These are phyloP conservation scores for Nanger granti DNA, from an alignment of 2,113 vertebrate species.

Conservation along the genomic window DNA sequence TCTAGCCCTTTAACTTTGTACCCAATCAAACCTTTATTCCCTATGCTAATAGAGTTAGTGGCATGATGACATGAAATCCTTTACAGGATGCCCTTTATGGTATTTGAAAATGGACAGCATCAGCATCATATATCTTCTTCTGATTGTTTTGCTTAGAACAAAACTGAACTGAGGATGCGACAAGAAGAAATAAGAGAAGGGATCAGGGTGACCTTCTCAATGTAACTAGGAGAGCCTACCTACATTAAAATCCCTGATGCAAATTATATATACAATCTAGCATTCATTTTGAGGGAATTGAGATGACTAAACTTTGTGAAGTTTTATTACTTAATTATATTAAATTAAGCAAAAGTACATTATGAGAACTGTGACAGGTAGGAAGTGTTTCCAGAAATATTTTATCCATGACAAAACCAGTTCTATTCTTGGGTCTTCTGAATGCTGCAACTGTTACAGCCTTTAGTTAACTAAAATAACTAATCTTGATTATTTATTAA, in stretches of 20 bases:
- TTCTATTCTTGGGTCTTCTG: slow-evolving; percentile 31
- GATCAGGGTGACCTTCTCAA: neutral
- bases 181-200: neutral
- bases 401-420: slow-evolving; percentile 19
- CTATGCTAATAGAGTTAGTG: neutral
- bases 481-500: slow-evolving; percentile 29
- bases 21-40: neutral
- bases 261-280: neutral
- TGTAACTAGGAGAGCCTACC: neutral
- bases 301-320: neutral
- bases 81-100: neutral
- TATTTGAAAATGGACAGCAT: neutral
- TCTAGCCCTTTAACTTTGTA: neutral
- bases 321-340: slow-evolving; percentile 36
- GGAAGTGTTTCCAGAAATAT: slow-evolving; percentile 53
- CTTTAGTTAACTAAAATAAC: neutral
- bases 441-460: neutral
- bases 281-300: neutral
- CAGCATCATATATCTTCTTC: neutral
- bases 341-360: slow-evolving; percentile 7
- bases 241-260: neutral
- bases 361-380: slow-evolving; percentile 36
- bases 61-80: neutral
- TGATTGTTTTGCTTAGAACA: neutral
- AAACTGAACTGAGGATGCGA: neutral